Evolutionary conservation across 2,888 invertebrate species (phyloP), one percentile per base, ranked within the genome.

Genomic region (Drepana falcataria): DNA sequence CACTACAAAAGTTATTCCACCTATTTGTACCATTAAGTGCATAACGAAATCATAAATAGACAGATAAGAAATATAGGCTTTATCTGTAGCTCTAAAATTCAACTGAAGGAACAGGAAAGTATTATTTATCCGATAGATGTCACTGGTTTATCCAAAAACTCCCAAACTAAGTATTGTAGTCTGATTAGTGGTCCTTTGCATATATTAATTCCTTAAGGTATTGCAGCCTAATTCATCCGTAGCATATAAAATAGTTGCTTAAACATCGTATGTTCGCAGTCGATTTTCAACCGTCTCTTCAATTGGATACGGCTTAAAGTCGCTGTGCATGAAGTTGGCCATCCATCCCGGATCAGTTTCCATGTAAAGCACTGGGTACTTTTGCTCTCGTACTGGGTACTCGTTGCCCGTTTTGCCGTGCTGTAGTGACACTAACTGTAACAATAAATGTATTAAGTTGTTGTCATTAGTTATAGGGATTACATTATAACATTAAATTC

Each of bases 271-370:
- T 7, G 66, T 55, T 52, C 69, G 71, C 35, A 76, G 51, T 48
- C 67, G 66, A 60, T 78, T 81, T 53, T 81, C 81, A n/a, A 70
- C 52, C 58, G 68, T 69, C 61, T 84, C 79, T 0, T 78, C 77
- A 44, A 71, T 53, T 0, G 66, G 60, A 53, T 82, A 81, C 44
- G 76, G 72, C 44, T 73, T 77, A 51, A 73, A 76, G 55, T 83
- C 84, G 60, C 65, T 73, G 48, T 74, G 53, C 1, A 74, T 56
- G 37, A 71, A 44, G 57, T 69, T 71, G 51, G 68, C 56, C 57
- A 67, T 58, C 73, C 76, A 77, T 4, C 81, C 81, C 0, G 79
- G 76, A 2, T 76, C 60, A 37, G 77, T 79, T 49, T 83, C 80
- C 0, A 76, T 65, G 0, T 73, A 48, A 37, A 73, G 73, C 48